phyloP scores from a whole-genome alignment of 2,113 vertebrate genomes.

The Syrrhaptes paradoxus region DNA sequence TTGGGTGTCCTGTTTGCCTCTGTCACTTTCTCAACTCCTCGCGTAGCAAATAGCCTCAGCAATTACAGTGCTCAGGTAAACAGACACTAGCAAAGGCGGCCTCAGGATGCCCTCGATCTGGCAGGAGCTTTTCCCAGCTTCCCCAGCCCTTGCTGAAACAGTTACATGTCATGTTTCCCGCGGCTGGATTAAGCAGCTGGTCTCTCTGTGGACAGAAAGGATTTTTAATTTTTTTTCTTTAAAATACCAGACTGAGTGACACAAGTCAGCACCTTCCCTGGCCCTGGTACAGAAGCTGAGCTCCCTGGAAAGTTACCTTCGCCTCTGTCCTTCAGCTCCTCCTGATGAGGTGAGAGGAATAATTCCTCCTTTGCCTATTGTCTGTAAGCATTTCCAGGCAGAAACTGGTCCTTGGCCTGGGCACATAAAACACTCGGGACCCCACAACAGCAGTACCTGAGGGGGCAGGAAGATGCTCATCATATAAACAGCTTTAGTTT shows the following conservation, averaged over 20 bases:
- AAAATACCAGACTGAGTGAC: neutral
- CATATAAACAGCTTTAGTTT: neutral
- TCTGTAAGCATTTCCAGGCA: neutral
- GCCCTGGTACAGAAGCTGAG: neutral
- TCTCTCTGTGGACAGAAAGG: neutral
- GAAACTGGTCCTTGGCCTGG: neutral
- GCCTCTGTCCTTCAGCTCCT: neutral
- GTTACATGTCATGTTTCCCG: neutral
- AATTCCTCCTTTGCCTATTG: neutral
- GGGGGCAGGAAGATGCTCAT: neutral
- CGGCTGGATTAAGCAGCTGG: neutral
- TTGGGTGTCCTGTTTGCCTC: slow-evolving; percentile 49
- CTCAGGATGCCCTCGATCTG: neutral
- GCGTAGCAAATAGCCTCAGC: neutral
- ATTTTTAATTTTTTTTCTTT: neutral
- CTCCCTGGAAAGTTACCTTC: neutral
- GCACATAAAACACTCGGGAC: neutral
- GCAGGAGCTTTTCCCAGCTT: neutral
- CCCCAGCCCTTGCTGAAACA: neutral
- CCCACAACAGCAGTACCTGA: neutral
- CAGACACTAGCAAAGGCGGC: neutral
- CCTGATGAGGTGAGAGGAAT: neutral
- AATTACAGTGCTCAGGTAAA: neutral
- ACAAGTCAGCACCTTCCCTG: neutral
- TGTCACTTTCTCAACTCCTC: neutral